A percentile compares a stretch with the other conserved stretches of the same genome.
Conservation (phyloP, 2,113 vertebrate genomes). For the Takifugu flavidus region DNA sequence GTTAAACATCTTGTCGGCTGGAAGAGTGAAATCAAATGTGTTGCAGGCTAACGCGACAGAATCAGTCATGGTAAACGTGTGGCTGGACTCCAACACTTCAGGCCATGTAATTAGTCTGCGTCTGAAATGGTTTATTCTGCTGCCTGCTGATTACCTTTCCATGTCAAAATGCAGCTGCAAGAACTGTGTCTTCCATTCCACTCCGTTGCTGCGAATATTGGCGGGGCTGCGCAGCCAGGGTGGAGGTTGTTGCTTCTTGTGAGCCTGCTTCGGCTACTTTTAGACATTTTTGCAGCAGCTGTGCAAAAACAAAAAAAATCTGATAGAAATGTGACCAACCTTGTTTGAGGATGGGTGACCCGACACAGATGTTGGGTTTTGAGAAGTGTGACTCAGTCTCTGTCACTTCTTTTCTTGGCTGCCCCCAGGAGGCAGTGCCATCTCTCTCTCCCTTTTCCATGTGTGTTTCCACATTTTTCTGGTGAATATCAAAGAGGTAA, state of each 20-base stretch:
- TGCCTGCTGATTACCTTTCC: constrained; percentile 18
- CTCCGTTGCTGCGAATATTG: constrained; percentile 20
- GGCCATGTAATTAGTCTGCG: constrained; percentile 25
- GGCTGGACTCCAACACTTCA: constrained; percentile 34
- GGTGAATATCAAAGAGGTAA: constrained; percentile 18
- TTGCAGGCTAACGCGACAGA: constrained; percentile 2
- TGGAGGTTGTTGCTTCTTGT: too few relatives aligned
- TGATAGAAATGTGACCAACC: not conserved
- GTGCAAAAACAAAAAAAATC: too few relatives aligned
- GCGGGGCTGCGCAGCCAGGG: constrained; percentile 6
- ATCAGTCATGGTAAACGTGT: constrained; percentile 34
- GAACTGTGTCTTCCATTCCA: constrained; percentile 21
- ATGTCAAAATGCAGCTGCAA: constrained; percentile 31
- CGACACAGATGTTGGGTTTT: constrained; percentile 31
- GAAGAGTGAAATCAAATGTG: constrained; percentile 27
- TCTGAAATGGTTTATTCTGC: constrained; percentile 31
- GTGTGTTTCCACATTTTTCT: constrained; percentile 8
- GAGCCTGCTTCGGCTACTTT: too few relatives aligned
- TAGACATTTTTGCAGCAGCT: too few relatives aligned
- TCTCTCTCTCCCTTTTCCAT: not conserved
- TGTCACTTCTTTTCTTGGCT: not conserved
- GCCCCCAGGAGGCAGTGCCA: too few relatives aligned
- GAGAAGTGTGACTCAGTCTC: constrained; percentile 36
- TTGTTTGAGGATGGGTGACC: constrained; percentile 38
- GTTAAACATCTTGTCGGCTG: constrained; percentile 10